These are phyloP conservation scores for Rhyacophila brunnea DNA, from an alignment of 1,140 invertebrate genomes.

Conservation along the genomic window DNA sequence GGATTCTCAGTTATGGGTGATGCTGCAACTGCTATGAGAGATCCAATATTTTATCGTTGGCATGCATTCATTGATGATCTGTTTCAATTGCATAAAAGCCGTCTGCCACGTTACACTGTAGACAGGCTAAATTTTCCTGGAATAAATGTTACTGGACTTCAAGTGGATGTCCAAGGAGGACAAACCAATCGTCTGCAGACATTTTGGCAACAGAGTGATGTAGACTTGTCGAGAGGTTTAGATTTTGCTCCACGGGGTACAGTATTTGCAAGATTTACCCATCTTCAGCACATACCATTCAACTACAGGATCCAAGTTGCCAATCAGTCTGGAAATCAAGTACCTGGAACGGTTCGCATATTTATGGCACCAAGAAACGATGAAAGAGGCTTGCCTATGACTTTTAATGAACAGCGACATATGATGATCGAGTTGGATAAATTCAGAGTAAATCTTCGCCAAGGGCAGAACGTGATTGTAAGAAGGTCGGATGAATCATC, in stretches of 20 bases:
- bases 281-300: constrained; percentile 72
- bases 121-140: constrained; percentile 58
- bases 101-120: constrained; percentile 60
- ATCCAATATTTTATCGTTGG: constrained; percentile 84
- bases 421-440: constrained; percentile 80
- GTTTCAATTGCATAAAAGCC: constrained; percentile 74
- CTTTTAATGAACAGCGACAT: constrained; percentile 63
- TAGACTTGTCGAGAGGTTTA: constrained; percentile 72
- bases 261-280: constrained; percentile 67
- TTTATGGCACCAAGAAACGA: constrained; percentile 71
- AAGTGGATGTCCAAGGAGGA: constrained; percentile 50
- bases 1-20: constrained; percentile 65
- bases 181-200: constrained; percentile 60
- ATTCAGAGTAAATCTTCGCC: constrained; percentile 61
- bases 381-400: constrained; percentile 63
- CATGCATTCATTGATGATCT: constrained; percentile 78
- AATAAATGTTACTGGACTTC: constrained; percentile 57
- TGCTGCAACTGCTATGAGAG: constrained; percentile 73
- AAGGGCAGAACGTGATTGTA: constrained; percentile 63
- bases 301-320: constrained; percentile 63
- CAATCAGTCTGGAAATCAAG: constrained; percentile 49
- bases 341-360: constrained; percentile 69
- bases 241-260: constrained; percentile 72
- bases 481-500: constrained; percentile 64
- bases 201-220: constrained; percentile 72